Base-by-base conservation (phyloP, 2,888 invertebrate species). In the Sialis fuliginosa region DNA sequence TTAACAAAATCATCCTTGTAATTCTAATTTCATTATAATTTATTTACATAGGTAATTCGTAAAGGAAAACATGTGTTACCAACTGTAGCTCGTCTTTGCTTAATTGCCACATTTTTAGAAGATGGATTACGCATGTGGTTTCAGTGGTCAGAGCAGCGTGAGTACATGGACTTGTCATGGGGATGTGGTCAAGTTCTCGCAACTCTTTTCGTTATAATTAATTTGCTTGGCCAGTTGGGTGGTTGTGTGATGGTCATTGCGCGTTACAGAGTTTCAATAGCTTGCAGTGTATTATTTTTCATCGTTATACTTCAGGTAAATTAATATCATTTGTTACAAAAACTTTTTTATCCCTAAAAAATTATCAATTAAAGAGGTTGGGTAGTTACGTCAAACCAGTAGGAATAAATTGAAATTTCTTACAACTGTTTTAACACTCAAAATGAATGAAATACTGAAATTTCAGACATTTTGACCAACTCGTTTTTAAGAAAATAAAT, bases 121-220 rank as follows among this genome's bases (percentile, higher is more conserved):
- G 98, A 99, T 73, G 98, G 98, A 2, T 75, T 98, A 50, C 80
- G 98, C 51, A 99, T 99, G 98, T 98, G 93, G 85, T 86, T 91
- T 60, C 98, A 99, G 66, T 97, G 96, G 96, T 79, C 79, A 47
- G 95, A 97, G 61, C 96, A 96, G 65, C 74, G 92, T 40, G 93
- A 95, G 63, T 97, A 95, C 65, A 96, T 97, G 91, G 85, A 93
- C 63, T 81, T 88, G 71, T 89, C 91, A 9, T 97, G 96, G 98
- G 83, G 86, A 42, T 95, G 96, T 69, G 97, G 97, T 41, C 81
- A 81, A 60, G 82, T 97, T 65, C 66, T 98, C 50, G 95, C 95
- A 44, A 90, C 92, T 10, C 56, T 93, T 54, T 99, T 99, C 68
- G 97, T 99, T 51, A 70, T 99, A 50, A 67, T 93, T 58, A 99